Evolutionary conservation across 1,140 invertebrate species (phyloP).

Genomic region (Drosophila sproati): DNA sequence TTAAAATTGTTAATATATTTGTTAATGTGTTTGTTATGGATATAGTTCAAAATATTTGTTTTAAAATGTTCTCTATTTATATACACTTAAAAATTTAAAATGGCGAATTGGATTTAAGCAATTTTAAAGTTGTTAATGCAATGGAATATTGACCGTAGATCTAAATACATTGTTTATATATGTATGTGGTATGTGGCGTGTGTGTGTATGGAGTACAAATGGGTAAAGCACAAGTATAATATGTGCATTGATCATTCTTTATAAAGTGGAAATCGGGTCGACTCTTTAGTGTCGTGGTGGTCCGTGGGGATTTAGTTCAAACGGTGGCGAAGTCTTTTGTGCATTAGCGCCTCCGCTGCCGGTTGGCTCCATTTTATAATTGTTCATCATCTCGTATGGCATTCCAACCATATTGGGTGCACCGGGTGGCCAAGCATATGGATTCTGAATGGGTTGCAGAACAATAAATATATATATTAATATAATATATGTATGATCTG

Average conservation of each 20-base stretch:
- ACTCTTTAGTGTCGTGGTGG: conserved; percentile 38
- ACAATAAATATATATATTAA: not conserved
- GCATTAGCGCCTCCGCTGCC: not conserved
- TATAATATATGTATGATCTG: no score
- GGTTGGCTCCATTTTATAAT: conserved; percentile 34
- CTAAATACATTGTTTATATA: conserved; percentile 12
- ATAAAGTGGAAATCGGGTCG: not conserved
- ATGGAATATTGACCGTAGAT: not conserved
- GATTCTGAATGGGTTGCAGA: conserved; percentile 19
- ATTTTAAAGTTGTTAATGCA: conserved; percentile 27
- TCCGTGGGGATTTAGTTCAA: conserved; percentile 9
- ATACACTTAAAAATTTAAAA: conserved; percentile 38
- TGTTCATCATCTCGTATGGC: conserved; percentile 43
- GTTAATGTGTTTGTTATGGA: not conserved
- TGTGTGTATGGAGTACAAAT: not conserved
- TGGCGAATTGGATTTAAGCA: conserved; percentile 11
- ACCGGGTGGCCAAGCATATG: conserved; percentile 44
- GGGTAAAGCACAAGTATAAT: not conserved
- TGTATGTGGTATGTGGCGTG: not conserved
- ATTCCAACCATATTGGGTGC: conserved; percentile 27
- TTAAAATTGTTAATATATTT: conserved; percentile 50
- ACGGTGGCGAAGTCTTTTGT: conserved; percentile 4
- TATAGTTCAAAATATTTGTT: conserved; percentile 4
- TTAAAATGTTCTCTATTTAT: conserved; percentile 20
- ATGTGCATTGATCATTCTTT: not conserved